phyloP scores from a whole-genome alignment of 2,797 vertebrate species.

The Tiaroga cobitis region DNA sequence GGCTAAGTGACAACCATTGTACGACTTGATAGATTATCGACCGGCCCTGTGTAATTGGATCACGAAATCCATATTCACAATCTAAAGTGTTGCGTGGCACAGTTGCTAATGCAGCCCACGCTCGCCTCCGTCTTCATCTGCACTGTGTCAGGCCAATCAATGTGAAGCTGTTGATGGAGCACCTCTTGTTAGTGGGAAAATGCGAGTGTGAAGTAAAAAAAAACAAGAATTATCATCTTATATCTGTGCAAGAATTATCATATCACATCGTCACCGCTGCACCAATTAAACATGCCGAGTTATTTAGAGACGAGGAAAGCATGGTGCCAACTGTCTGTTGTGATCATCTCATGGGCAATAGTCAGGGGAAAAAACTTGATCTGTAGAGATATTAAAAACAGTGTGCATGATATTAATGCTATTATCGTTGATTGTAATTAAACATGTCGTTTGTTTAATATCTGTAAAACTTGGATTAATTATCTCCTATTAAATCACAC shows the following conservation, averaged over 20 bases:
- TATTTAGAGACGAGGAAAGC: constrained; percentile 56
- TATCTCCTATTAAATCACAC: constrained; percentile 1
- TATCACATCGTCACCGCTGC: constrained; percentile 58
- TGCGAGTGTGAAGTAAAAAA: constrained; percentile 38
- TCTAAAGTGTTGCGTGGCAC: constrained; percentile 42
- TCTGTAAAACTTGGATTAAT: neutral
- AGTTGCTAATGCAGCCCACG: constrained; percentile 50
- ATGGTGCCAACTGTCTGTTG: constrained; percentile 4
- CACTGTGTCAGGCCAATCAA: constrained; percentile 51
- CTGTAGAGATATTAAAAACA: neutral
- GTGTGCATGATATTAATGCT: neutral
- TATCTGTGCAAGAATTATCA: constrained; percentile 48
- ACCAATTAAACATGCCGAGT: constrained; percentile 64
- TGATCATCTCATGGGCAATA: neutral
- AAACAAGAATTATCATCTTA: constrained; percentile 50
- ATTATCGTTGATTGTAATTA: neutral
- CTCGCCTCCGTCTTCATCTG: constrained; percentile 70
- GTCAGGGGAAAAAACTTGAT: neutral
- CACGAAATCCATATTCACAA: constrained; percentile 52
- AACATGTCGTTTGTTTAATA: constrained; percentile 8
- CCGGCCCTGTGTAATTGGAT: constrained; percentile 51
- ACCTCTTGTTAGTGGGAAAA: constrained; percentile 57
- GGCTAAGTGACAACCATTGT: constrained; percentile 52
- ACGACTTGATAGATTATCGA: constrained; percentile 51
- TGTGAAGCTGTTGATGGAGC: constrained; percentile 64